Percentiles rank a stretch among this genome's conserved stretches.
phyloP scores from a whole-genome alignment of 2,888 invertebrate genomes.

The Strigamia maritima region DNA sequence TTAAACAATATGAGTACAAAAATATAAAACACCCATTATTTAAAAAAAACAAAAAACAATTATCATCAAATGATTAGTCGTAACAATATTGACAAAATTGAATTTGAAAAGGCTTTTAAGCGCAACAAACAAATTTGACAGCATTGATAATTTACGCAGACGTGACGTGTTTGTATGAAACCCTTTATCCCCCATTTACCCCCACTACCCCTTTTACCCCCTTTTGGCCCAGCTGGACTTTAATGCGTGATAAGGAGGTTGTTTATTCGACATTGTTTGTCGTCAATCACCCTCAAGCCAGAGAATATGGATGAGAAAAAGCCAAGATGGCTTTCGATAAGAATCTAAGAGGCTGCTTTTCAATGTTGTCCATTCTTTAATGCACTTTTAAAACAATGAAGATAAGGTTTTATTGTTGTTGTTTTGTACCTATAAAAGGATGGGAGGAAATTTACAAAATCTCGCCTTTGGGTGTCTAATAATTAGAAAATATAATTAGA shows the following conservation, averaged over 20 bases:
- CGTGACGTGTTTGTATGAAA: neutral
- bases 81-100: too few relatives aligned
- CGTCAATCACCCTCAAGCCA: neutral
- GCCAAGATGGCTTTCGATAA: neutral
- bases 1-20: too few relatives aligned
- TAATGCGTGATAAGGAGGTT: neutral
- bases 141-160: neutral
- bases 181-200: conserved; percentile 15
- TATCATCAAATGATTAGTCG: too few relatives aligned
- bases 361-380: neutral
- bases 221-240: conserved; percentile 3
- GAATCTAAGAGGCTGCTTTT: neutral
- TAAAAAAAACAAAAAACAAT: neutral
- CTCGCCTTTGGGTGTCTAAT: neutral
- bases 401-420: conserved; percentile 1
- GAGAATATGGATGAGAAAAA: neutral
- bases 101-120: neutral
- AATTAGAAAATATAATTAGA: conserved; percentile 4
- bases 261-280: conserved; percentile 11
- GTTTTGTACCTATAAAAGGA: neutral
- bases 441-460: neutral
- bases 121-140: too few relatives aligned
- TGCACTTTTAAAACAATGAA: neutral
- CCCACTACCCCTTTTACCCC: conserved; percentile 9
- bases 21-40: too few relatives aligned